Percentiles rank a stretch among this genome's conserved stretches.
Conservation (phyloP, 1,140 invertebrate species). For the Archivesica marissinica region DNA sequence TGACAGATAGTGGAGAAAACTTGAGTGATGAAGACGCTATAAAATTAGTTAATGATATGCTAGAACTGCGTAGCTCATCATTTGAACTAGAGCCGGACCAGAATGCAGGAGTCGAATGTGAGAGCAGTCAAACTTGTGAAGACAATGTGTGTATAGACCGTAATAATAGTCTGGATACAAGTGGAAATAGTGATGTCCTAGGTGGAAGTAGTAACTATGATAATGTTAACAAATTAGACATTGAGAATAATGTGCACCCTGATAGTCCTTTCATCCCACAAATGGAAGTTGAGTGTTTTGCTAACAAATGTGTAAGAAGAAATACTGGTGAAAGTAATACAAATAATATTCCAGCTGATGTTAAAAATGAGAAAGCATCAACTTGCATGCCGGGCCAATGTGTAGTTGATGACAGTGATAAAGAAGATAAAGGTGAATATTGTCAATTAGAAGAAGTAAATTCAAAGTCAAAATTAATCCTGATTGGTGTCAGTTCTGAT, state of each 20-base stretch:
- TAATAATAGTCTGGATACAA: neutral
- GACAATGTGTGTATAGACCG: neutral
- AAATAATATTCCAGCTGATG: neutral
- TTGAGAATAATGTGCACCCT: neutral
- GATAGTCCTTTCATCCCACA: slow-evolving; percentile 44
- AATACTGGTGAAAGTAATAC: neutral
- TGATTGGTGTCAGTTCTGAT: slow-evolving; percentile 25
- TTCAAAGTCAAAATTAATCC: neutral
- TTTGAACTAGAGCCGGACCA: neutral
- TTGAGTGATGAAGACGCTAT: slow-evolving; percentile 77
- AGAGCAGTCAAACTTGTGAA: too few relatives aligned
- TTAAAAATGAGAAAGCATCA: neutral
- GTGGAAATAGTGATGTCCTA: neutral
- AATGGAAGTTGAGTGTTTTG: slow-evolving; percentile 10
- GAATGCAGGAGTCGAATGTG: neutral
- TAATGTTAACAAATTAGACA: neutral
- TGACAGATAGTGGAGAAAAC: slow-evolving; percentile 68
- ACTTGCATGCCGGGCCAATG: neutral
- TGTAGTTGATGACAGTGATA: slow-evolving; percentile 41
- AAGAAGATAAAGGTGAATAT: slow-evolving; percentile 39
- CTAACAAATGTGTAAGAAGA: neutral
- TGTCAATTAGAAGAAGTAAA: too few relatives aligned
- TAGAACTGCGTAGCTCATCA: slow-evolving; percentile 54
- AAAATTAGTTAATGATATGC: slow-evolving; percentile 63
- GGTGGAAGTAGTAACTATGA: neutral